A percentile compares a stretch with the other conserved stretches of the same genome.
phyloP scores from a whole-genome alignment of 2,113 vertebrate genomes.

The Platycercus adscitus region DNA sequence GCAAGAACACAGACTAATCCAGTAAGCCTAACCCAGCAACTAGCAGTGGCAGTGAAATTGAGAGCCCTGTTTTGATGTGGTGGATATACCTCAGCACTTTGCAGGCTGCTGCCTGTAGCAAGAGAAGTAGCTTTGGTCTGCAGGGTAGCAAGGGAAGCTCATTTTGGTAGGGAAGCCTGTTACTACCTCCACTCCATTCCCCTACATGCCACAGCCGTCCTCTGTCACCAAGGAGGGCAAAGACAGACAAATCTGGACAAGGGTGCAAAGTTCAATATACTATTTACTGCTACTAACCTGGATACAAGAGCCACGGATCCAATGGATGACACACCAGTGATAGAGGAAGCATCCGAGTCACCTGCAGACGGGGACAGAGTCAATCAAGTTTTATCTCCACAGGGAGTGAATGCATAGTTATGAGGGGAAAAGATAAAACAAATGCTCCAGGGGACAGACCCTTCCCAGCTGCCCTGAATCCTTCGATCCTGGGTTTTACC shows the following conservation, averaged over 20 bases:
- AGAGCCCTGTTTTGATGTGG: background rate
- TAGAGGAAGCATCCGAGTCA: conserved; percentile 77
- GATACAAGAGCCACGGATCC: conserved; percentile 65
- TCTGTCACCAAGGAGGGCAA: background rate
- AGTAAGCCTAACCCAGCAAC: background rate
- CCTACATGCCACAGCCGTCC: background rate
- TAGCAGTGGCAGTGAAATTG: background rate
- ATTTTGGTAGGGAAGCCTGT: background rate
- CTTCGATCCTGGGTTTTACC: background rate
- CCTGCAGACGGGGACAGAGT: conserved; percentile 63
- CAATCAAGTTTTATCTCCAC: background rate
- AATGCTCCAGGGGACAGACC: background rate
- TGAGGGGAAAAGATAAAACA: background rate
- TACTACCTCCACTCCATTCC: background rate
- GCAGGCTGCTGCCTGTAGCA: background rate
- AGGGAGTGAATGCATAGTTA: background rate
- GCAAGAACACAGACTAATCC: background rate
- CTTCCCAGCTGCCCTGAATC: background rate
- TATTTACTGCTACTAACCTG: conserved; percentile 72
- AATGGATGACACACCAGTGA: conserved; percentile 46
- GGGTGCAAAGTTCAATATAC: background rate
- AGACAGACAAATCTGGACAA: background rate
- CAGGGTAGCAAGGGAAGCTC: background rate
- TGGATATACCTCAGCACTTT: background rate
- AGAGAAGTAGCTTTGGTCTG: background rate